A percentile compares a stretch with the other conserved stretches of the same genome.
Conservation (phyloP, 2,113 vertebrate genomes). For the Cnemophilus loriae region DNA sequence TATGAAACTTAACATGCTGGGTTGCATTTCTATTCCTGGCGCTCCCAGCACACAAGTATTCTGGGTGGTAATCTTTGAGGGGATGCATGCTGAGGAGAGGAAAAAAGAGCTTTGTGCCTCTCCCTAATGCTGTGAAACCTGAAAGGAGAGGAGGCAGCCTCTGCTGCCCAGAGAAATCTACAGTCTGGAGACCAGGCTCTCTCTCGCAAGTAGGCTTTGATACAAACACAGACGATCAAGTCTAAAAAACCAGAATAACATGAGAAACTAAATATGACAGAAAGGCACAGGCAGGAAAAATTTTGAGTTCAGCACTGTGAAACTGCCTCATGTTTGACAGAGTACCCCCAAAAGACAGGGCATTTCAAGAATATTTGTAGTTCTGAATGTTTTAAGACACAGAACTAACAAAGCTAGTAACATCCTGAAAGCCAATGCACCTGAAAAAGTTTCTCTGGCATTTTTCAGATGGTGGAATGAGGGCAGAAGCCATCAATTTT, state of each 20-base stretch:
- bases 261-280: background rate
- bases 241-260: background rate
- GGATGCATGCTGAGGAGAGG: background rate
- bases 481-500: background rate
- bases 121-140: background rate
- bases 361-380: fast-evolving
- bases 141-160: background rate
- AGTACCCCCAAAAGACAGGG: background rate
- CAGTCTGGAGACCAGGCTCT: background rate
- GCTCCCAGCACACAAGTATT: background rate
- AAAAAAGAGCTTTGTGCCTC: background rate
- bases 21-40: background rate
- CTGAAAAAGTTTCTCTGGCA: background rate
- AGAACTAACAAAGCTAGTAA: background rate
- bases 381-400: background rate
- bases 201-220: background rate
- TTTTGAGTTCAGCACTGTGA: background rate
- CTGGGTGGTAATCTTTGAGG: slow-evolving; percentile 2
- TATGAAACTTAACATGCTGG: background rate
- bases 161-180: background rate
- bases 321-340: background rate
- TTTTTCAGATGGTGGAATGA: background rate
- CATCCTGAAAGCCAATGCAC: background rate
- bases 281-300: background rate
- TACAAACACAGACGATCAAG: background rate